Evolutionary conservation across 2,888 invertebrate species (phyloP).

Genomic region (Trypoxylon attenuatum): DNA sequence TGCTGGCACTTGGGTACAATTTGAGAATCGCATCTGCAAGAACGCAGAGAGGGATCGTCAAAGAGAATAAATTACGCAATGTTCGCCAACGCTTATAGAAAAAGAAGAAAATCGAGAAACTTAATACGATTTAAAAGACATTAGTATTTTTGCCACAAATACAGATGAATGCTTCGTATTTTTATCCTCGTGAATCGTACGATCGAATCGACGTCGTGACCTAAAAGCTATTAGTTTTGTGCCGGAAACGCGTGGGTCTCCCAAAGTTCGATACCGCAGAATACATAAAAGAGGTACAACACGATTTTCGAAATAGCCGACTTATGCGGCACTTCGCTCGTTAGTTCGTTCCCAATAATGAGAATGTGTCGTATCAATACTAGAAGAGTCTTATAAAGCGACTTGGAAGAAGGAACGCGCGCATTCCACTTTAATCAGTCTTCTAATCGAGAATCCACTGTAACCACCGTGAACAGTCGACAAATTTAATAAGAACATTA

Average conservation of each 20-base stretch:
- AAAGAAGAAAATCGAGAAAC: too few species aligned
- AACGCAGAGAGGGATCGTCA: too few species aligned
- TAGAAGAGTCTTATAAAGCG: constrained; percentile 3
- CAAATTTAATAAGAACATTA: constrained; percentile 13
- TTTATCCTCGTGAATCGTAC: not conserved
- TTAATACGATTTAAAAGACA: constrained; percentile 20
- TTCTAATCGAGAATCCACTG: constrained; percentile 36
- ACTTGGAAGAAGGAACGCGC: constrained; percentile 37
- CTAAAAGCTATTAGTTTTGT: not conserved
- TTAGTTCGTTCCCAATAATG: not conserved
- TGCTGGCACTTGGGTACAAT: too few species aligned
- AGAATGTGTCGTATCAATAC: constrained; percentile 2
- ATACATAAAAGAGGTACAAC: constrained; percentile 4
- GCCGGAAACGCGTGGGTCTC: constrained; percentile 1
- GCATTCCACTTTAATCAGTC: constrained; percentile 39
- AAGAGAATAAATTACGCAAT: constrained; percentile 19
- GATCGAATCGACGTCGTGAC: not conserved
- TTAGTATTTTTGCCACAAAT: constrained; percentile 54
- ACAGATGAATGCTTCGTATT: constrained; percentile 16
- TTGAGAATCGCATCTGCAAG: too few species aligned
- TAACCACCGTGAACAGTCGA: constrained; percentile 17
- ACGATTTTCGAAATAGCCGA: constrained; percentile 23
- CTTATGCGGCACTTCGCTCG: constrained; percentile 1
- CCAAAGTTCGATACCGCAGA: not conserved
- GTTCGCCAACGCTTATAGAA: not conserved